These are phyloP conservation scores for Lithobates sylvaticus DNA, from an alignment of 2,797 vertebrate genomes.

Conservation along the genomic window DNA sequence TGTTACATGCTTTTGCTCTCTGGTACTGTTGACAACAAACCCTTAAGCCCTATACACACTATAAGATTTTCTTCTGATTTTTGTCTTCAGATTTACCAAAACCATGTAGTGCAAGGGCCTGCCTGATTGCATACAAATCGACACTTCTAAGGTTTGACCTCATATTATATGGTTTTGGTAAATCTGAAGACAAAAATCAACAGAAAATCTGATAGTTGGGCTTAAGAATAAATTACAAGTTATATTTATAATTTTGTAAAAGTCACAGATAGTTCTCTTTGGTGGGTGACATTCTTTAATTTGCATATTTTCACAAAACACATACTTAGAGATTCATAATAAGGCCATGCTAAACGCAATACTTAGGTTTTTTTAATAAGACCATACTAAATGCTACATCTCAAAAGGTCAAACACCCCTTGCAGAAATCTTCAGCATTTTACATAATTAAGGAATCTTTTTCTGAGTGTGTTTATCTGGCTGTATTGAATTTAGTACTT, in stretches of 20 bases:
- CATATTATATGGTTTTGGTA: too few relatives aligned
- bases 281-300: neutral
- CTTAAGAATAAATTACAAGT: slow-evolving; percentile 36
- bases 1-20: slow-evolving; percentile 18
- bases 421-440: slow-evolving; percentile 39
- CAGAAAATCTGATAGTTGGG: too few relatives aligned
- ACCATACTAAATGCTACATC: slow-evolving; percentile 25
- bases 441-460: slow-evolving; percentile 39
- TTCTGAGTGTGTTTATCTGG: slow-evolving; percentile 24
- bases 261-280: slow-evolving; percentile 23
- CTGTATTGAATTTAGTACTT: neutral
- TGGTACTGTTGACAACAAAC: slow-evolving; percentile 5
- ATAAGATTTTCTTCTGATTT: too few relatives aligned
- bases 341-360: slow-evolving; percentile 26
- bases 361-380: slow-evolving; percentile 42
- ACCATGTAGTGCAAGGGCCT: too few relatives aligned
- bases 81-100: too few relatives aligned
- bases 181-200: too few relatives aligned
- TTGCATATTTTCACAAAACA: slow-evolving; percentile 54
- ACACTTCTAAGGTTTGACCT: too few relatives aligned
- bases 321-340: slow-evolving; percentile 42
- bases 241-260: slow-evolving; percentile 36
- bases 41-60: too few relatives aligned
- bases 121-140: too few relatives aligned
- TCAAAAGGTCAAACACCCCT: slow-evolving; percentile 43